Evolutionary conservation across 2,797 vertebrate species (phyloP), one percentile per base, ranked within the genome.

Genomic region (Thamnophis elegans): DNA sequence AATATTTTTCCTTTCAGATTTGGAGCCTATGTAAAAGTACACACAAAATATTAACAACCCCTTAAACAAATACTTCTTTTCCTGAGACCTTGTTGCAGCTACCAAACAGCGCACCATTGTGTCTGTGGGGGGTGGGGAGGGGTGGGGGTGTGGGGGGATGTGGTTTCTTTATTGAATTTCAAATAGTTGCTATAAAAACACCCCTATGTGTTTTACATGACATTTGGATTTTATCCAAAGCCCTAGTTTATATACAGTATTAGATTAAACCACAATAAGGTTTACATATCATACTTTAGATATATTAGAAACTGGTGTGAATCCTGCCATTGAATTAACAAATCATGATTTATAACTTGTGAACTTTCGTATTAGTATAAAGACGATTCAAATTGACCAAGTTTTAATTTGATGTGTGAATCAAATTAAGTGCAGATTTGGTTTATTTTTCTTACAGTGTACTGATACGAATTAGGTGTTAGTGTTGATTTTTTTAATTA

Each of bases 71-170:
- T 10, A 82, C 36, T 82, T 47, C 10, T 82, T 47, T 47, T 82
- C 78, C 42, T 47, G 42, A 82, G 10, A 82, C 20, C 4, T 12
- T 12, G 9, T 78, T 82, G 36, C 73, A 25, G 36, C 9, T 82
- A 82, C 73, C 36, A 25, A 42, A 22, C 4, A 47, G 73, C 22
- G 47, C 20, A 25, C 73, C 3, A 82, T 82, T 22, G 42, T 47
- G 2, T 14, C 47, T 51, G 26, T 3, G 6, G 2, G 65, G 2
- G 2, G 28, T 4, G 5, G n/a, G n/a, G n/a, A n/a, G n/a, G n/a
- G n/a, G n/a, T n/a, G n/a, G n/a, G n/a, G n/a, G n/a, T n/a, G n/a
- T n/a, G n/a, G n/a, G n/a, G 6, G 14, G 5, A 6, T 16, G 1
- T 20, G 36, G 7, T 18, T 78, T 25, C 10, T 25, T 82, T 82